Evolutionary conservation across 2,888 invertebrate species (phyloP).

Genomic region (Lycocerus yunnanus): DNA sequence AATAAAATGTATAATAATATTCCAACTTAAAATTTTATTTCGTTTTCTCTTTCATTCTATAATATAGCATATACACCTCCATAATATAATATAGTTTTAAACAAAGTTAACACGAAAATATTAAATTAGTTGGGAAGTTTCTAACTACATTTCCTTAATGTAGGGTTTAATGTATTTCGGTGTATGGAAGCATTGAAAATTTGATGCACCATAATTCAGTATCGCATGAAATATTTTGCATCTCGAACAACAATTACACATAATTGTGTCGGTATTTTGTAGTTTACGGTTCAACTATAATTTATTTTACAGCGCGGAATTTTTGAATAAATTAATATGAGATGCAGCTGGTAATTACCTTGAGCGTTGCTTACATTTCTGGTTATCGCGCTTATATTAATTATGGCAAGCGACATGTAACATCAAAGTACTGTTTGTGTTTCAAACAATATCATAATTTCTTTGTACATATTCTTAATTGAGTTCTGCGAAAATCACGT

Average conservation of each 20-base stretch:
- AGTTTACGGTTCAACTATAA: not conserved
- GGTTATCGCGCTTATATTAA: not conserved
- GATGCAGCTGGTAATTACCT: not conserved
- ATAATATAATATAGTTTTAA: not conserved
- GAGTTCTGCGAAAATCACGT: not conserved
- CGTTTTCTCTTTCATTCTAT: not conserved
- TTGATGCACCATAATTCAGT: not conserved
- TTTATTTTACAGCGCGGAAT: not conserved
- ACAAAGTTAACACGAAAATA: not conserved
- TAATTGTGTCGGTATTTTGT: not conserved
- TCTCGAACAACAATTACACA: not conserved
- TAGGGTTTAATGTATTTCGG: not conserved
- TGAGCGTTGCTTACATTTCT: not conserved
- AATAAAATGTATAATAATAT: not conserved
- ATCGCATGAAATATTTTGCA: not conserved
- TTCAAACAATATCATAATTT: not conserved
- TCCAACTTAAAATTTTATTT: not conserved
- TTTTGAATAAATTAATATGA: not conserved
- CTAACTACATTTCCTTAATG: not conserved
- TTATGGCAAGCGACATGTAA: not conserved
- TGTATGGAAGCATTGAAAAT: not conserved
- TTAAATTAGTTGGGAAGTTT: not conserved
- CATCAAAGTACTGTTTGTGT: not conserved
- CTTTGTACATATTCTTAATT: not conserved
- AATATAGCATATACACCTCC: not conserved